Conservation (phyloP, 2,888 invertebrate genomes). For the Plebejus anna region DNA sequence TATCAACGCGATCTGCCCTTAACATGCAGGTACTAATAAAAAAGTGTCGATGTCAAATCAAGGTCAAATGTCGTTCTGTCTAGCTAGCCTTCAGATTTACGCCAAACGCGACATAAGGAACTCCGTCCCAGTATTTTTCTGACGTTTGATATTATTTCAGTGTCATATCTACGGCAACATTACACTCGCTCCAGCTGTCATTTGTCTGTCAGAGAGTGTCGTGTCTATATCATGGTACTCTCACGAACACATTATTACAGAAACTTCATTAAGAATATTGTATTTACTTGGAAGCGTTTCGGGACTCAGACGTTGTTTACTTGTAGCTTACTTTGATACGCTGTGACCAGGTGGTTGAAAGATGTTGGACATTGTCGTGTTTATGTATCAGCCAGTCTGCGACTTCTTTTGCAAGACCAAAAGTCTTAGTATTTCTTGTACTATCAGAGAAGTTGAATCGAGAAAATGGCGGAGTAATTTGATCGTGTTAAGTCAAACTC, state of each 20-base stretch:
- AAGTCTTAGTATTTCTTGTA: too few relatives aligned
- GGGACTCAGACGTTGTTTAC: slow-evolving; percentile 18
- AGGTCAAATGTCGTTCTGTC: too few relatives aligned
- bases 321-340: slow-evolving; percentile 11
- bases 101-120: too few relatives aligned
- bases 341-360: background rate
- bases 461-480: too few relatives aligned
- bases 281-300: slow-evolving; percentile 10
- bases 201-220: background rate
- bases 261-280: slow-evolving; percentile 26
- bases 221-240: background rate
- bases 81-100: too few relatives aligned
- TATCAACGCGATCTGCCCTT: too few relatives aligned
- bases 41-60: too few relatives aligned
- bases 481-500: too few relatives aligned
- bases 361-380: background rate
- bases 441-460: too few relatives aligned
- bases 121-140: background rate
- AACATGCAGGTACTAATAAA: too few relatives aligned
- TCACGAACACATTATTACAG: slow-evolving; percentile 4
- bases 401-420: too few relatives aligned
- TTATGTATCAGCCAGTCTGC: too few relatives aligned
- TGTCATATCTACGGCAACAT: background rate
- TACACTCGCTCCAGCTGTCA: background rate
- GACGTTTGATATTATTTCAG: background rate